Evolutionary conservation across 2,113 vertebrate genomes (phyloP).

Genomic region (Propithecus coquereli): DNA sequence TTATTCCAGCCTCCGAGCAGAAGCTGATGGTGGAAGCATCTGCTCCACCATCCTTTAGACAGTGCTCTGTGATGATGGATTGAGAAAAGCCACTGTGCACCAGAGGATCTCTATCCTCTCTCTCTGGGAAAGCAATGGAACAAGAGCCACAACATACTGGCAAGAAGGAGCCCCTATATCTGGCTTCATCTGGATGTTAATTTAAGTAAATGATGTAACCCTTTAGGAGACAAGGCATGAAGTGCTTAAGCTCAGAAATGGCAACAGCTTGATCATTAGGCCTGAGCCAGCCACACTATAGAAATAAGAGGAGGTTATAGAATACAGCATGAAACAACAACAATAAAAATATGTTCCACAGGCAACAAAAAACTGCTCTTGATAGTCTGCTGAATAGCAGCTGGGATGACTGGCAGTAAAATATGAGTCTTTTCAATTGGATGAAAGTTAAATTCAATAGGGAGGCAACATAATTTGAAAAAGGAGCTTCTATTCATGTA

Average conservation of each 20-base stretch:
- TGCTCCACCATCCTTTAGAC: not conserved
- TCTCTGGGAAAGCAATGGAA: slow-evolving; percentile 12
- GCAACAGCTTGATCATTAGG: slow-evolving; percentile 62
- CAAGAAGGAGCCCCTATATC: slow-evolving; percentile 47
- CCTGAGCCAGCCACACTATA: slow-evolving; percentile 45
- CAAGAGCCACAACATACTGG: slow-evolving; percentile 20
- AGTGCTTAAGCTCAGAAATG: slow-evolving; percentile 62
- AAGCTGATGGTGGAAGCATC: not conserved
- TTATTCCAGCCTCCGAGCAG: not conserved
- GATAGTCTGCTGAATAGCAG: slow-evolving; percentile 68
- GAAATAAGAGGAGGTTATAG: slow-evolving; percentile 59
- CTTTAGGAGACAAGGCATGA: slow-evolving; percentile 62
- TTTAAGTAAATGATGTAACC: slow-evolving; percentile 70
- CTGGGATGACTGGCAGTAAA: slow-evolving; percentile 75
- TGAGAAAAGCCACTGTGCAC: not conserved
- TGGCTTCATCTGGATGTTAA: slow-evolving; percentile 68
- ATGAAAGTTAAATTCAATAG: slow-evolving; percentile 79
- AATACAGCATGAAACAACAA: slow-evolving; percentile 41
- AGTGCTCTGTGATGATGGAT: not conserved
- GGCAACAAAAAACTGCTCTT: slow-evolving; percentile 59
- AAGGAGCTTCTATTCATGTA: slow-evolving; percentile 75
- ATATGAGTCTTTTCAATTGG: slow-evolving; percentile 75
- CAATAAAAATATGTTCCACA: slow-evolving; percentile 62
- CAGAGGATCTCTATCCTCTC: not conserved
- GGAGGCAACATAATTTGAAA: slow-evolving; percentile 75